Conservation (phyloP, 2,797 vertebrate genomes). For the Melanotaenia parkinsoni region DNA sequence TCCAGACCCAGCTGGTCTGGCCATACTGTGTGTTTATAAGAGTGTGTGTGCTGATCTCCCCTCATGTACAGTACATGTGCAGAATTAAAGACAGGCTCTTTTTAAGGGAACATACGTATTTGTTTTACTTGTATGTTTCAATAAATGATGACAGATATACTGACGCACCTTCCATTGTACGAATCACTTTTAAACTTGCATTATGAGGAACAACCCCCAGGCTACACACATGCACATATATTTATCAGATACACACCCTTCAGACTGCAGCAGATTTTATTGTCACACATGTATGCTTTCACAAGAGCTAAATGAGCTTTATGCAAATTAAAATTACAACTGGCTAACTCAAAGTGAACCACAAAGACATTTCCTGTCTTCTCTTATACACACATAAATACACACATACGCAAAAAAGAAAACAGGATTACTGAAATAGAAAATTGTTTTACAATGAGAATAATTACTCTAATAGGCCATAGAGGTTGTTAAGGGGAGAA, state of each 20-base stretch:
- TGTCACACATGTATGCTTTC: conserved; percentile 71
- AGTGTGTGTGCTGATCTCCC: conserved; percentile 3
- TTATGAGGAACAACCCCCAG: conserved; percentile 19
- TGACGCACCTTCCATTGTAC: neutral
- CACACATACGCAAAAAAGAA: conserved; percentile 18
- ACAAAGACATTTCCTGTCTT: conserved; percentile 32
- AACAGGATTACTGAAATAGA: conserved; percentile 58
- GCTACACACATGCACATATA: conserved; percentile 21
- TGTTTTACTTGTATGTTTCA: neutral
- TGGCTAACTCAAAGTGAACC: conserved; percentile 45
- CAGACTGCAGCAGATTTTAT: conserved; percentile 53
- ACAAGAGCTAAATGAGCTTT: conserved; percentile 69
- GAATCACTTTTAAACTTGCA: conserved; percentile 31
- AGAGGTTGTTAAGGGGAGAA: conserved; percentile 60
- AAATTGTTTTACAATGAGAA: conserved; percentile 65
- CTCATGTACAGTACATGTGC: conserved; percentile 34
- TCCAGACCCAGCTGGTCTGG: conserved; percentile 75
- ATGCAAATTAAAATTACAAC: conserved; percentile 59
- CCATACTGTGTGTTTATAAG: conserved; percentile 18
- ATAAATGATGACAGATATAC: neutral
- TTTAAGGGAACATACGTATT: neutral
- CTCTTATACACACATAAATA: conserved; percentile 8
- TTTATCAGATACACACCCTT: conserved; percentile 10
- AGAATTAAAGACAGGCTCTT: conserved; percentile 11
- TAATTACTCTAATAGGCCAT: conserved; percentile 68